A percentile compares a stretch with the other conserved stretches of the same genome.
Evolutionary conservation across 1,140 invertebrate species (phyloP).

Genomic region (Epicauta chinensis): DNA sequence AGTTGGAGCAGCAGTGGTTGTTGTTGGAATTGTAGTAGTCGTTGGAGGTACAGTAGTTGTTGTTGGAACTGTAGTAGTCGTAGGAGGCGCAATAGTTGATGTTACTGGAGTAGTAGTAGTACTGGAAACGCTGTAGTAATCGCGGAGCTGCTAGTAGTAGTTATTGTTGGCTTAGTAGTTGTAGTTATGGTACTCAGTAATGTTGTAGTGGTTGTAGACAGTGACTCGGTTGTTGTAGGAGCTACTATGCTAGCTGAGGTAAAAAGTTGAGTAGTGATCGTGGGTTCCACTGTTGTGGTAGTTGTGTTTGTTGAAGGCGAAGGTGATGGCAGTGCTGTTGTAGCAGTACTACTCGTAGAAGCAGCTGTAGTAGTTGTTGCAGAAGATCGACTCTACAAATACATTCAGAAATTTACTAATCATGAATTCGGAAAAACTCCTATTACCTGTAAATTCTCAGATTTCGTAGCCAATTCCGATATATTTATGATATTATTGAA

Average conservation of each 20-base stretch:
- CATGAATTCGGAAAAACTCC: no score
- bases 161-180: not conserved
- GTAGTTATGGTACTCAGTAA: not conserved
- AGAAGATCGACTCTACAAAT: no score
- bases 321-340: slow-evolving; percentile 13
- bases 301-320: slow-evolving; percentile 7
- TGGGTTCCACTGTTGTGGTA: slow-evolving; percentile 2
- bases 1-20: not conserved
- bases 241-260: not conserved
- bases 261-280: no score
- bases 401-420: no score
- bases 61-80: slow-evolving; percentile 3
- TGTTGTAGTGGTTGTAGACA: slow-evolving; percentile 8
- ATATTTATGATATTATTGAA: slow-evolving; percentile 31
- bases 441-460: no score
- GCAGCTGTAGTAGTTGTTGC: slow-evolving; percentile 11
- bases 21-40: not conserved
- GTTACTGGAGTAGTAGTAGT: not conserved
- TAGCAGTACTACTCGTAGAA: slow-evolving; percentile 5
- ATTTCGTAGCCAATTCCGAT: not conserved
- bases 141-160: not conserved
- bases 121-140: not conserved
- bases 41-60: no score
- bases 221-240: slow-evolving; percentile 5
- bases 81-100: not conserved